Percentiles rank a stretch among this genome's conserved stretches.
phyloP scores from a whole-genome alignment of 1,140 invertebrate genomes.

The Aphaenogaster rudis region DNA sequence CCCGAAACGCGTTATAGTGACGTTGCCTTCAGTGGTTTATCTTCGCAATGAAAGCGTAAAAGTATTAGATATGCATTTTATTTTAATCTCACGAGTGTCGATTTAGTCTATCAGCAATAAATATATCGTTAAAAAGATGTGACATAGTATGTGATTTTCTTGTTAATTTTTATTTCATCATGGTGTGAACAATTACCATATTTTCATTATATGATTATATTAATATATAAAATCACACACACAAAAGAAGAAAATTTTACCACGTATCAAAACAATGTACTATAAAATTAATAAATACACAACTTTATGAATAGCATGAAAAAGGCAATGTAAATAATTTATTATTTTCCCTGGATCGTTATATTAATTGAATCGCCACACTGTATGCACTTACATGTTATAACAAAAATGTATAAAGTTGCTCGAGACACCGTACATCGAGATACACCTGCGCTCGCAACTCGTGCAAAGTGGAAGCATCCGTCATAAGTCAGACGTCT shows the following conservation, averaged over 20 bases:
- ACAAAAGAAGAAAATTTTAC: background rate
- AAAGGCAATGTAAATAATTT: constrained; percentile 8
- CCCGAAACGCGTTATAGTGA: background rate
- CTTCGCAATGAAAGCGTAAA: background rate
- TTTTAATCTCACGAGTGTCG: background rate
- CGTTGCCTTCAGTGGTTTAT: background rate
- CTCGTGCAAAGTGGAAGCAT: constrained; percentile 23
- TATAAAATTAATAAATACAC: background rate
- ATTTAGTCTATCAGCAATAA: background rate
- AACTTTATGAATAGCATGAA: background rate
- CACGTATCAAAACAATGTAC: background rate
- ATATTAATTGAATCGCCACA: background rate
- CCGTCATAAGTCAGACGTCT: constrained; percentile 59
- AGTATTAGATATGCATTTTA: constrained; percentile 17
- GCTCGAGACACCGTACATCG: background rate
- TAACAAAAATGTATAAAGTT: background rate
- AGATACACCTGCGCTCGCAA: background rate
- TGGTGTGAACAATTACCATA: background rate
- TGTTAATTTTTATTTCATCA: background rate
- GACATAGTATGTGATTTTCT: background rate
- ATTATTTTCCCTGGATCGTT: background rate
- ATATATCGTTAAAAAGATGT: background rate
- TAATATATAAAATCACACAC: background rate
- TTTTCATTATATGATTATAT: background rate
- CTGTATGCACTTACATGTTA: background rate